phyloP scores from a whole-genome alignment of 2,797 vertebrate species.

The Gymnoscopelus microlampas region DNA sequence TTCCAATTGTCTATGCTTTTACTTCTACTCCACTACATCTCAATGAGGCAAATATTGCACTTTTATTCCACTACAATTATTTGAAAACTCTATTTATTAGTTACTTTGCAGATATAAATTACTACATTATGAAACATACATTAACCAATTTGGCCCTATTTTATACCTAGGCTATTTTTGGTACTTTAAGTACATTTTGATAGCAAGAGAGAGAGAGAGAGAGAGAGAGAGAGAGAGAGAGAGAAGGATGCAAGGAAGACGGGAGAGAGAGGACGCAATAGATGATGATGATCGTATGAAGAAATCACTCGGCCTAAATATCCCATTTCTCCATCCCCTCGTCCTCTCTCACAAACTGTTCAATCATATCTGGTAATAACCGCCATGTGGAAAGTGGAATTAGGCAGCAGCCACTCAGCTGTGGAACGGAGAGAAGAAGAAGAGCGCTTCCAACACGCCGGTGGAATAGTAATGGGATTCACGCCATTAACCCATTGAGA shows the following conservation, averaged over 20 bases:
- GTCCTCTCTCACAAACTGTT: conserved; percentile 51
- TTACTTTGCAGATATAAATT: too few species aligned
- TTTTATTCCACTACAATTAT: too few species aligned
- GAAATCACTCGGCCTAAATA: conserved; percentile 67
- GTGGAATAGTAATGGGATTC: conserved; percentile 29
- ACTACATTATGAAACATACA: too few species aligned
- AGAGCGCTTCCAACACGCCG: conserved; percentile 38
- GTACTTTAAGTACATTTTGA: too few species aligned
- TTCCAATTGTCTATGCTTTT: too few species aligned
- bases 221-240: conserved; percentile 32
- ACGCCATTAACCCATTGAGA: too few species aligned
- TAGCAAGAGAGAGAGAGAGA: conserved; percentile 35
- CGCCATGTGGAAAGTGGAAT: conserved; percentile 42
- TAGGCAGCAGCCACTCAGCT: conserved; percentile 43
- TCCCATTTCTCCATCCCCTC: conserved; percentile 63
- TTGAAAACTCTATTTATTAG: too few species aligned
- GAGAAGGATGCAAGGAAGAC: conserved; percentile 15
- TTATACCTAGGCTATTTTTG: too few species aligned
- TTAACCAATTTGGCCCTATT: too few species aligned
- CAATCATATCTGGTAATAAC: conserved; percentile 54
- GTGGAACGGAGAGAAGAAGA: conserved; percentile 11
- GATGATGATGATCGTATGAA: conserved; percentile 47
- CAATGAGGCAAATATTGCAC: too few species aligned
- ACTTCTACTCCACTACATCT: too few species aligned
- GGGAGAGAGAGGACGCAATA: conserved; percentile 33